Conservation (phyloP, 2,888 invertebrate species). For the Melanchra persicariae region DNA sequence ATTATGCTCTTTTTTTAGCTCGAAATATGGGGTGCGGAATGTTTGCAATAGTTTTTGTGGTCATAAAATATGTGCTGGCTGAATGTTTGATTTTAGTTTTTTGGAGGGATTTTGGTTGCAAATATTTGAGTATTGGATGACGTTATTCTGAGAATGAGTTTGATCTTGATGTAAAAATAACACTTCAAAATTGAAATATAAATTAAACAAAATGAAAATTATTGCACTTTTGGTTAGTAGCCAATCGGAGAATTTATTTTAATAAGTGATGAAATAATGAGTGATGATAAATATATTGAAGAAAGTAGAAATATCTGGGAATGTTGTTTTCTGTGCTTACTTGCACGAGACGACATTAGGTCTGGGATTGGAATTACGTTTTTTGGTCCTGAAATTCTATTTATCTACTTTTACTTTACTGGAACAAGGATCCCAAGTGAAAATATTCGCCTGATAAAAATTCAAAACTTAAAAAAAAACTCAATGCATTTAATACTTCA, state of each 20-base stretch:
- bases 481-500: no score
- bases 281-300: neutral
- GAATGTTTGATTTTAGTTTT: slow-evolving; percentile 34
- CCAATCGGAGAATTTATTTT: no score
- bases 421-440: no score
- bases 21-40: slow-evolving; percentile 29
- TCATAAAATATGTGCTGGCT: slow-evolving; percentile 53
- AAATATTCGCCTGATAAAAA: no score
- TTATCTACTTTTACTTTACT: no score
- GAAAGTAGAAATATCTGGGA: neutral
- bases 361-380: neutral
- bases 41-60: slow-evolving; percentile 38
- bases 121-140: slow-evolving; percentile 3
- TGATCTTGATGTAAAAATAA: slow-evolving; percentile 9
- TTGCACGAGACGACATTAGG: neutral
- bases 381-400: no score
- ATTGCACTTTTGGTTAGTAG: no score
- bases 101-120: slow-evolving; percentile 12
- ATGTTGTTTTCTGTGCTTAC: neutral
- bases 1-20: slow-evolving; percentile 30
- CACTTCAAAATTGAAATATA: no score
- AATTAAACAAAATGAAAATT: no score
- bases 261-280: no score
- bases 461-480: no score
- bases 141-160: slow-evolving; percentile 20